Evolutionary conservation across 2,888 invertebrate species (phyloP).

Genomic region (Galerucella calmariensis): DNA sequence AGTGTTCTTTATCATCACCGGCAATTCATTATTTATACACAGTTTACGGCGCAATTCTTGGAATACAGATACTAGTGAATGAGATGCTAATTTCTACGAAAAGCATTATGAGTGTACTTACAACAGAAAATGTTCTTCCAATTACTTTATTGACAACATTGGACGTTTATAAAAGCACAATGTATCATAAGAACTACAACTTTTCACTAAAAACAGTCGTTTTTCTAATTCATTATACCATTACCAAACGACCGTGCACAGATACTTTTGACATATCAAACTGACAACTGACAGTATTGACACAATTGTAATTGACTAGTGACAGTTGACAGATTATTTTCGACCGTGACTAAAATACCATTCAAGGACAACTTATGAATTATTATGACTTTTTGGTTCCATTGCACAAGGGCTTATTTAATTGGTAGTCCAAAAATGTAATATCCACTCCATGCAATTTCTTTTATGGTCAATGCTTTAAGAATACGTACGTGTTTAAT

Average conservation of each 20-base stretch:
- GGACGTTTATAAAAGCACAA: slow-evolving; percentile 19
- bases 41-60: slow-evolving; percentile 33
- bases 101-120: slow-evolving; percentile 23
- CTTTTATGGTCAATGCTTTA: too few relatives aligned
- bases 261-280: slow-evolving; percentile 20
- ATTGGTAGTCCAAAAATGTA: too few relatives aligned
- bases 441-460: too few relatives aligned
- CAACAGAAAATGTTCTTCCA: slow-evolving; percentile 23
- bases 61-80: slow-evolving; percentile 23
- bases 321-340: not conserved
- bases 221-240: slow-evolving; percentile 25
- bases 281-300: slow-evolving; percentile 16
- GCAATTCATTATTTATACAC: slow-evolving; percentile 22
- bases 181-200: slow-evolving; percentile 27
- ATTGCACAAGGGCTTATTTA: too few relatives aligned
- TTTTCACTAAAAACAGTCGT: slow-evolving; percentile 22
- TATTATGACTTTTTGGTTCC: too few relatives aligned
- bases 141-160: slow-evolving; percentile 30
- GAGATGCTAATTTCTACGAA: slow-evolving; percentile 30
- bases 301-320: slow-evolving; percentile 14
- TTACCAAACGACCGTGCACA: slow-evolving; percentile 16
- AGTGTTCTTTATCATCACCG: slow-evolving; percentile 19
- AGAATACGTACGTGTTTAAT: too few relatives aligned
- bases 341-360: not conserved
- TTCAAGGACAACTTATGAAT: not conserved